These are phyloP conservation scores for Chiridota heheva DNA, from an alignment of 35 echinoderm and acorn worm genomes.

Conservation along the genomic window DNA sequence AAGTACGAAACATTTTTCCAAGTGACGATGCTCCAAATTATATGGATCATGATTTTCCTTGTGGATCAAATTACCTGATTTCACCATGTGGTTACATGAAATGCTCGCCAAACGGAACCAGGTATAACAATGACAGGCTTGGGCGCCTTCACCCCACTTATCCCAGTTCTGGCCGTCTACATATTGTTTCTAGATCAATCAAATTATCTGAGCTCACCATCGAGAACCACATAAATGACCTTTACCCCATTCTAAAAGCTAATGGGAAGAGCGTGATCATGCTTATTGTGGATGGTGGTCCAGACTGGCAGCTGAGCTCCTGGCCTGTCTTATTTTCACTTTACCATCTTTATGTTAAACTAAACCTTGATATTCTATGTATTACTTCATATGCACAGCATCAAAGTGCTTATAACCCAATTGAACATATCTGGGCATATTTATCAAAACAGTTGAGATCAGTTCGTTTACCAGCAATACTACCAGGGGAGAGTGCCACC, in stretches of 20 bases:
- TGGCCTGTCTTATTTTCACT: slow-evolving; percentile 6
- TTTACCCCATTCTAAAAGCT: background rate
- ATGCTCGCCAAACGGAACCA: background rate
- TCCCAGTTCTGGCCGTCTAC: background rate
- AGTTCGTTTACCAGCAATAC: slow-evolving; percentile 24
- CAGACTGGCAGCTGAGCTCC: slow-evolving; percentile 26
- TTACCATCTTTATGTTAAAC: background rate
- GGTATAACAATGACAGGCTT: background rate
- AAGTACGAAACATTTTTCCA: background rate
- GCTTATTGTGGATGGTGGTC: slow-evolving; percentile 25
- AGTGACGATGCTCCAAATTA: slow-evolving; percentile 1
- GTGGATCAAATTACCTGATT: background rate
- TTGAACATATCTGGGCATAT: slow-evolving; percentile 1
- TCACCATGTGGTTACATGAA: slow-evolving; percentile 37
- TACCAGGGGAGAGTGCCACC: slow-evolving; percentile 42
- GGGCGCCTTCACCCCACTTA: slow-evolving; percentile 16
- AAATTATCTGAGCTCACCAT: background rate
- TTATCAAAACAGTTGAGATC: slow-evolving; percentile 12
- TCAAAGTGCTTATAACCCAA: slow-evolving; percentile 16
- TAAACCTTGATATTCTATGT: slow-evolving; percentile 7
- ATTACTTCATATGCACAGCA: background rate
- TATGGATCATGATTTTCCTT: slow-evolving; percentile 34
- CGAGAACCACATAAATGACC: slow-evolving; percentile 10
- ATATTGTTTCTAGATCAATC: background rate
- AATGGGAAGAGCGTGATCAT: slow-evolving; percentile 15